These are phyloP conservation scores for Marisa cornuarietis DNA, from an alignment of 1,140 invertebrate genomes.

Conservation along the genomic window DNA sequence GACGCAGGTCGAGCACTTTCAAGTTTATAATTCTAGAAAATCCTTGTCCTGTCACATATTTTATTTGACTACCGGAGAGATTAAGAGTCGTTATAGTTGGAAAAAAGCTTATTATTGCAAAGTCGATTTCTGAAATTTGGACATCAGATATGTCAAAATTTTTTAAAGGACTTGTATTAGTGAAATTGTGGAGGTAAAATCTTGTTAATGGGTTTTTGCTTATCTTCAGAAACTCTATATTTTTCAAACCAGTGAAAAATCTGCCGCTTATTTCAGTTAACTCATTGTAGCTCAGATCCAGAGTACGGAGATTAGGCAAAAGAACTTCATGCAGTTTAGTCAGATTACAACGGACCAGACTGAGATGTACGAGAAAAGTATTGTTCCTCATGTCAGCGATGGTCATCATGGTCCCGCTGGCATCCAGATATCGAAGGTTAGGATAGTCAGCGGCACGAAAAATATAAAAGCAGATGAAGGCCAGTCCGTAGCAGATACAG, in stretches of 20 bases:
- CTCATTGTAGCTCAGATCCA: conserved; percentile 9
- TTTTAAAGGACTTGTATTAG: neutral
- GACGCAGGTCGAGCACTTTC: conserved; percentile 20
- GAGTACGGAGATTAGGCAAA: neutral
- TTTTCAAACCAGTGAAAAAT: neutral
- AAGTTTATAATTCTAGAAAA: conserved; percentile 9
- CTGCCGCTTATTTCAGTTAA: neutral
- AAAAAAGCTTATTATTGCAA: neutral
- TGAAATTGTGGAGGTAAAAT: neutral
- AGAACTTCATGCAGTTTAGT: neutral
- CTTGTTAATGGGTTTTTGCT: neutral
- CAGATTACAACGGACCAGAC: conserved; percentile 5
- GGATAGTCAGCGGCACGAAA: neutral
- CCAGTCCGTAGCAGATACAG: conserved; percentile 1
- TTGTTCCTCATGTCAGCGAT: neutral
- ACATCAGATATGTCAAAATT: neutral
- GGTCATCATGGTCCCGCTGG: neutral
- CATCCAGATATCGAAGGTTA: conserved; percentile 2
- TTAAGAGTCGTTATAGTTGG: conserved; percentile 8
- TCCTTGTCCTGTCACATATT: conserved; percentile 12
- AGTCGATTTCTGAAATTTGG: neutral
- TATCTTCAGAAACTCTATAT: neutral
- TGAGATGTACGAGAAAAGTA: conserved; percentile 1
- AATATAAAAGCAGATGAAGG: neutral
- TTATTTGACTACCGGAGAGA: conserved; percentile 11